phyloP scores from a whole-genome alignment of 92 coral and sea anemone genomes.

The Epizoanthus stellaris region DNA sequence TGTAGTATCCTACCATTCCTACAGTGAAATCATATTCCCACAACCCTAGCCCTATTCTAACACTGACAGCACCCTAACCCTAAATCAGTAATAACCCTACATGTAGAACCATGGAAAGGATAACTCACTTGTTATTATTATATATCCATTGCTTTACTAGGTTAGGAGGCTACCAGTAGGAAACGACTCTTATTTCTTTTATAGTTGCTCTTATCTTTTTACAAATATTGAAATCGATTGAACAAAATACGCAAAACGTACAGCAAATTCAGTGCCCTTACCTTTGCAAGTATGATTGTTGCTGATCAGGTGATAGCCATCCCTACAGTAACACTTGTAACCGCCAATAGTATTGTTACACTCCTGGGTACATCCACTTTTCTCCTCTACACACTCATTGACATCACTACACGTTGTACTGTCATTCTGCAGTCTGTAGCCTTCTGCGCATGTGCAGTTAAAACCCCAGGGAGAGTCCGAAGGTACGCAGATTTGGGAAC shows the following conservation, averaged over 20 bases:
- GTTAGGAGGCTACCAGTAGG: too few relatives aligned
- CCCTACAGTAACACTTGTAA: slow-evolving; percentile 29
- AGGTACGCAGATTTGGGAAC: slow-evolving; percentile 19
- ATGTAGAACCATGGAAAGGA: too few relatives aligned
- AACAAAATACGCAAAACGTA: too few relatives aligned
- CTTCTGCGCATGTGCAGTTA: slow-evolving; percentile 16
- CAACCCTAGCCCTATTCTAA: neutral
- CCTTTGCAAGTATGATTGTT: slow-evolving; percentile 23
- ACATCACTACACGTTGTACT: slow-evolving; percentile 32
- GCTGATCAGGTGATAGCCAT: slow-evolving; percentile 21
- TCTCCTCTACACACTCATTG: slow-evolving; percentile 36
- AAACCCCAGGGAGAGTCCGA: slow-evolving; percentile 22
- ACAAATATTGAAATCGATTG: neutral
- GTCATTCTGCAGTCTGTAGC: slow-evolving; percentile 13
- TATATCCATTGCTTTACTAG: too few relatives aligned
- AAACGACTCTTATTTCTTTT: neutral
- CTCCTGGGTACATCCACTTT: slow-evolving; percentile 18
- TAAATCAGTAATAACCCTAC: too few relatives aligned
- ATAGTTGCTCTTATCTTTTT: neutral
- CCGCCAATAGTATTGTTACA: slow-evolving; percentile 20
- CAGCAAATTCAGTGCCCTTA: neutral
- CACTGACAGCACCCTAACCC: too few relatives aligned
- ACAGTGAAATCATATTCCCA: neutral
- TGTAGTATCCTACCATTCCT: too few relatives aligned
- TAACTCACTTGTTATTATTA: too few relatives aligned